Evolutionary conservation across 2,888 invertebrate species (phyloP), one percentile per base, ranked within the genome.

Genomic region (Caenorhabditis virilis): DNA sequence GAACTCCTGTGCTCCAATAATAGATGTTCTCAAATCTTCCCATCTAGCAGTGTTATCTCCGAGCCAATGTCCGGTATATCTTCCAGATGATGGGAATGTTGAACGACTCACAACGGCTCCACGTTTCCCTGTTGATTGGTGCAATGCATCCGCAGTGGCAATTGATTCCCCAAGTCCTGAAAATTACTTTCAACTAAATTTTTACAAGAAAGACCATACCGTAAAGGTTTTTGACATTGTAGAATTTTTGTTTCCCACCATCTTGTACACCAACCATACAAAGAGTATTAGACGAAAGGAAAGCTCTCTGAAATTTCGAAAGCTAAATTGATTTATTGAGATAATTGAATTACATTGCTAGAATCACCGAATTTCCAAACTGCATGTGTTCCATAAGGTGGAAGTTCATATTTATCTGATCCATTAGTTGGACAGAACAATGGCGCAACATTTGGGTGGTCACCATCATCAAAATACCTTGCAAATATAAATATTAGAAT

Each of bases 11-110:
- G 66, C 73, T 4, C 73, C 78, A 27, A 80, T 77, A 16, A 80
- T 68, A 0, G 75, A 69, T 13, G 73, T 72, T 30, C 72, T 86
- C 88, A 92, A 87, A 80, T 91, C 91, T 56, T 89, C 87, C 91
- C 91, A 92, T 39, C 87, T 85, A 38, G 91, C 91, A 69, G 83
- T 85, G 64, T 91, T 88, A 84, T 92, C 92, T 0, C 92, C 92
- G 74, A 90, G 89, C 92, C 92, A 92, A 84, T 91, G 91, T 0
- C 91, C 84, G 3, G 80, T 76, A 72, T 78, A 84, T 20, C 74
- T 70, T 5, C 85, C 85, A 3, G 82, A 76, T 0, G 84, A 83
- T 1, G 84, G 76, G 69, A 80, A 85, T 2, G 84, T 85, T 5
- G 85, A 84, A 33, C 84, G 73, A 30, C 77, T 72, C 23, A 83